These are phyloP conservation scores for Stenurella melanura DNA, from an alignment of 2,888 invertebrate species.

Conservation along the genomic window DNA sequence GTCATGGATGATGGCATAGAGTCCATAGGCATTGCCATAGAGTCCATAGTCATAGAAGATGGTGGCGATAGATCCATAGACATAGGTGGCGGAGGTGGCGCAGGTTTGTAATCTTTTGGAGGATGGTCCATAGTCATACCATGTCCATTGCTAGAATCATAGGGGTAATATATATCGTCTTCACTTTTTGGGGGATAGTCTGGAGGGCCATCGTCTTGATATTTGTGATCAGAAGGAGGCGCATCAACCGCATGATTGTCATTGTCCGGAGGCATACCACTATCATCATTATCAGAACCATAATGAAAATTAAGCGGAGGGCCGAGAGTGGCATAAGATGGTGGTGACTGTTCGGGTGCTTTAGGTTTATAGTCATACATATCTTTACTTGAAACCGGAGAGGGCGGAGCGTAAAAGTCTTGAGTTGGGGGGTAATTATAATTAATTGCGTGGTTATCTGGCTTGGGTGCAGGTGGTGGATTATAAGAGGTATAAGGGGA, in stretches of 20 bases:
- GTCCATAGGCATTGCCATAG: background rate
- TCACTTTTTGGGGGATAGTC: constrained; percentile 59
- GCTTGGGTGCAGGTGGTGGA: constrained; percentile 59
- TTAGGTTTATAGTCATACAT: constrained; percentile 41
- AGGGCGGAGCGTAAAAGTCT: constrained; percentile 45
- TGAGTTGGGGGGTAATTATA: constrained; percentile 49
- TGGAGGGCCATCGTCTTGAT: constrained; percentile 54
- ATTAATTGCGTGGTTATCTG: constrained; percentile 49
- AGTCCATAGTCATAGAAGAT: background rate
- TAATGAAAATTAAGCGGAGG: constrained; percentile 57
- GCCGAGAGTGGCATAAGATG: constrained; percentile 56
- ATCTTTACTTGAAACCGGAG: constrained; percentile 37
- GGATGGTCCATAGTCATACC: constrained; percentile 43
- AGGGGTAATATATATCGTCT: constrained; percentile 61
- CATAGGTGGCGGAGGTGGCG: constrained; percentile 47
- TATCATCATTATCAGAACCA: constrained; percentile 34
- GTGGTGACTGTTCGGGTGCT: constrained; percentile 23
- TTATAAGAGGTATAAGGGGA: constrained; percentile 68
- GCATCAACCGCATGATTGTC: constrained; percentile 41
- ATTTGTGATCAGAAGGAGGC: constrained; percentile 48
- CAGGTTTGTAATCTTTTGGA: constrained; percentile 45
- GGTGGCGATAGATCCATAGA: constrained; percentile 50
- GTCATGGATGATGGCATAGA: constrained; percentile 38
- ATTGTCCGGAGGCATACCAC: constrained; percentile 24
- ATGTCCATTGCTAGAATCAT: constrained; percentile 48